A percentile compares a stretch with the other conserved stretches of the same genome.
phyloP scores from a whole-genome alignment of 64 coral and sea anemone genomes.

The Anthopleura sola region DNA sequence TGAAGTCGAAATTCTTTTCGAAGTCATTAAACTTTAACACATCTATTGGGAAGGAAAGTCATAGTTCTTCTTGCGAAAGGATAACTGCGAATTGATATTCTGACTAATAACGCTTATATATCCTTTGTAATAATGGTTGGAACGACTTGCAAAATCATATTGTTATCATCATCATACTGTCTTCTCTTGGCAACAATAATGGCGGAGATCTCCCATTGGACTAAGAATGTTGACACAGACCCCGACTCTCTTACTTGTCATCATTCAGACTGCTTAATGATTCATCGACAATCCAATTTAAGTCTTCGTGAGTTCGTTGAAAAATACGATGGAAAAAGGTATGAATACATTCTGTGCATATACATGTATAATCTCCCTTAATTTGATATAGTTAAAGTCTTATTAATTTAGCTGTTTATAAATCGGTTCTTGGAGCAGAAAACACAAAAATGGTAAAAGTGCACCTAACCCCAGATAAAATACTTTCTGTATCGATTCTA shows the following conservation, averaged over 20 bases:
- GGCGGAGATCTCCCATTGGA: neutral
- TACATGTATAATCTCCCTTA: too few relatives aligned
- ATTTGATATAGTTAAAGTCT: too few relatives aligned
- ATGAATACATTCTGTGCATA: neutral
- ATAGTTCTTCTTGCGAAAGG: too few relatives aligned
- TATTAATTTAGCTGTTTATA: too few relatives aligned
- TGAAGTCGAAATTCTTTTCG: too few relatives aligned
- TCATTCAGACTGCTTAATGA: conserved; percentile 10
- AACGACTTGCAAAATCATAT: neutral
- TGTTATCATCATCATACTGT: neutral
- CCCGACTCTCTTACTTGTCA: neutral
- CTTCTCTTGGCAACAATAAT: neutral
- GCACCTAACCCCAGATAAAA: too few relatives aligned
- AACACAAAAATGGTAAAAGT: too few relatives aligned
- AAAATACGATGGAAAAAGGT: conserved; percentile 87
- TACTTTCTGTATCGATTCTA: too few relatives aligned
- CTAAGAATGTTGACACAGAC: neutral
- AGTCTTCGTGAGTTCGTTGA: conserved; percentile 83
- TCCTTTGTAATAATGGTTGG: neutral
- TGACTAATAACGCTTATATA: neutral
- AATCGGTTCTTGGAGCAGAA: too few relatives aligned
- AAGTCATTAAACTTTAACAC: too few relatives aligned
- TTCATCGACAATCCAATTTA: conserved; percentile 69
- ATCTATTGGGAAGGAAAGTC: too few relatives aligned
- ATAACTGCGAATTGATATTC: neutral